phyloP scores from a whole-genome alignment of 2,888 invertebrate genomes.

The Drosophila stalkeri region DNA sequence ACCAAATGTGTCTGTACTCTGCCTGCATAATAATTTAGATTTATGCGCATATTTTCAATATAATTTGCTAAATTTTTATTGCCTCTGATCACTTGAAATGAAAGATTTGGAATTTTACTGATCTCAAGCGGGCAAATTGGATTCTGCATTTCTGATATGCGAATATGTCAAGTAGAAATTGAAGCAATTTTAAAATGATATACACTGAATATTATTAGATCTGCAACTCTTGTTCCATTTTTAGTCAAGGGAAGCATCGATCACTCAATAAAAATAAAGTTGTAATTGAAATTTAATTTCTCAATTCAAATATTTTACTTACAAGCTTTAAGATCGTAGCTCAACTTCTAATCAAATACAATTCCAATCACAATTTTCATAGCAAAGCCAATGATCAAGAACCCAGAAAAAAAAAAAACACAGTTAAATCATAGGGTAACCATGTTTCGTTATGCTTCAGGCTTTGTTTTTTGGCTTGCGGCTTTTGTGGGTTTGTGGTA shows the following conservation, averaged over 20 bases:
- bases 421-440: conserved; percentile 66
- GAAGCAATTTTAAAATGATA: not conserved
- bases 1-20: conserved; percentile 43
- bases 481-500: conserved; percentile 61
- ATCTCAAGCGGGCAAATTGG: not conserved
- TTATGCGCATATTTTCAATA: conserved; percentile 55
- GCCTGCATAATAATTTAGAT: conserved; percentile 67
- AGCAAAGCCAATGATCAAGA: conserved; percentile 9
- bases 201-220: not conserved
- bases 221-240: not conserved
- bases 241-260: not conserved
- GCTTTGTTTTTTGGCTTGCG: conserved; percentile 29
- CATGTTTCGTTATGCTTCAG: conserved; percentile 57
- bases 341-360: not conserved
- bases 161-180: not conserved
- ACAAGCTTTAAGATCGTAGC: not conserved
- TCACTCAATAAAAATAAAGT: not conserved
- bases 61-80: conserved; percentile 40
- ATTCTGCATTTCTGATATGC: not conserved
- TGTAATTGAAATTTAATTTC: not conserved
- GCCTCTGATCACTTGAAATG: conserved; percentile 30
- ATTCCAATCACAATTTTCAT: not conserved
- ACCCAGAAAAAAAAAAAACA: not conserved
- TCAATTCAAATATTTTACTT: not conserved
- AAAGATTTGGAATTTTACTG: not conserved